Evolutionary conservation across 2,888 invertebrate species (phyloP).

Genomic region (Apodemia zela): DNA sequence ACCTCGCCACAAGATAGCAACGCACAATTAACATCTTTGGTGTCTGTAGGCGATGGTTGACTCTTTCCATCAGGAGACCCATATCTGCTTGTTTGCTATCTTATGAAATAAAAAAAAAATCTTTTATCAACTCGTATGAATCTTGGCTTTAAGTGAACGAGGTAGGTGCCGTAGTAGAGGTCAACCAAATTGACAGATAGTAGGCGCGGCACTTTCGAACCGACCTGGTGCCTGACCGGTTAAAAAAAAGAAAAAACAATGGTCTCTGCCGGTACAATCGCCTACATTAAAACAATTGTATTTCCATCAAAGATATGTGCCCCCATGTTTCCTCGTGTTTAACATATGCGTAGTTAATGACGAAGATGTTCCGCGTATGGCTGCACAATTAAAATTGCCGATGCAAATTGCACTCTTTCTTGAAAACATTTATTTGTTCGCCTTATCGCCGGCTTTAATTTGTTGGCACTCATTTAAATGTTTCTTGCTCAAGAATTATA

Average conservation of each 20-base stretch:
- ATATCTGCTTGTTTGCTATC: no score
- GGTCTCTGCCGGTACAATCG: neutral
- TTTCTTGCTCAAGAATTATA: conserved; percentile 18
- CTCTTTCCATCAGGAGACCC: no score
- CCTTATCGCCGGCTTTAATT: conserved; percentile 15
- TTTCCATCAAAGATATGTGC: conserved; percentile 21
- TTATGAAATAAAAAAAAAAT: no score
- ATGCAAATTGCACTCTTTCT: conserved; percentile 31
- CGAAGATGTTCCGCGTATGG: conserved; percentile 22
- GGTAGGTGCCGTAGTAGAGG: no score
- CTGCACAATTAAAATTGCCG: conserved; percentile 33
- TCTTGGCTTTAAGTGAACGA: no score
- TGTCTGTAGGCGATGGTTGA: no score
- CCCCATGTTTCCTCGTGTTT: conserved; percentile 23
- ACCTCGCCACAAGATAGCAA: no score
- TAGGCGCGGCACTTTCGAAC: no score
- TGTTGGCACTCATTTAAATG: conserved; percentile 23
- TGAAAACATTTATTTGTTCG: conserved; percentile 12
- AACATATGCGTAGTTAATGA: conserved; percentile 30
- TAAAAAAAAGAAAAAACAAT: neutral
- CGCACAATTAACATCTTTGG: no score
- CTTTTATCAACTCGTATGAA: no score
- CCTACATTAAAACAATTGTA: conserved; percentile 1
- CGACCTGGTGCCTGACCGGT: no score
- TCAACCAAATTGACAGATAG: no score